Base-by-base conservation (phyloP, 2,113 vertebrate species). In the Sebastes fasciatus region DNA sequence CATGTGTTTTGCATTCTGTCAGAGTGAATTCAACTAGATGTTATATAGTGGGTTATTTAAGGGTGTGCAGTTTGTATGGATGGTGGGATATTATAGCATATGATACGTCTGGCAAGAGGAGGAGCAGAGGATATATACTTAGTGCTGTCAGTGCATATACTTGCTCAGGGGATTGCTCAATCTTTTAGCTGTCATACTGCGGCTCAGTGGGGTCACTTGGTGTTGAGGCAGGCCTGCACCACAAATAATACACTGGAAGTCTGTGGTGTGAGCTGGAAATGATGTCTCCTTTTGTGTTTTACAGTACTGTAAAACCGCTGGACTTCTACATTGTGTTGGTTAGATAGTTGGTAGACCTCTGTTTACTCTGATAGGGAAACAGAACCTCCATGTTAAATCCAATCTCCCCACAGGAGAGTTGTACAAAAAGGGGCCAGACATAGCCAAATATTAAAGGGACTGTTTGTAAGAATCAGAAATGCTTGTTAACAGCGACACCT, bases 111-210 rank as follows among this genome's bases (percentile, higher is more conserved):
- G 16, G 6, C 48, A 4, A 34, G 26, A 34, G 5, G 23, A 57
- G 48, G 45, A 66, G 51, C 64, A 43, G 71, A 54, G 69, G 79
- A 16, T 45, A n/a, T 51, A n/a, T 34, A 65, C 58, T 51, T 19
- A 67, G 19, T 65, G 77, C 75, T 86, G 84, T 63, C 74, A 40
- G 46, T 68, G 58, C 68, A 77, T 69, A 54, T 34, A 79, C 73
- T 58, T 43, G 51, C 70, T 66, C 76, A 4, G 68, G 67, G 83
- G 77, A 83, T 86, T 87, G 86, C 67, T 46, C 77, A 74, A 60
- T 78, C 70, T 68, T 34, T 34, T 67, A 69, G 60, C 48, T 82
- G 77, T 74, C 74, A 66, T 11, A 14, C 71, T 79, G 80, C 72
- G 62, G 77, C 82, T 82, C 77, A 55, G 73, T 26, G 71, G 82